phyloP scores from a whole-genome alignment of 2,113 vertebrate genomes.

The Catharus minimus region DNA sequence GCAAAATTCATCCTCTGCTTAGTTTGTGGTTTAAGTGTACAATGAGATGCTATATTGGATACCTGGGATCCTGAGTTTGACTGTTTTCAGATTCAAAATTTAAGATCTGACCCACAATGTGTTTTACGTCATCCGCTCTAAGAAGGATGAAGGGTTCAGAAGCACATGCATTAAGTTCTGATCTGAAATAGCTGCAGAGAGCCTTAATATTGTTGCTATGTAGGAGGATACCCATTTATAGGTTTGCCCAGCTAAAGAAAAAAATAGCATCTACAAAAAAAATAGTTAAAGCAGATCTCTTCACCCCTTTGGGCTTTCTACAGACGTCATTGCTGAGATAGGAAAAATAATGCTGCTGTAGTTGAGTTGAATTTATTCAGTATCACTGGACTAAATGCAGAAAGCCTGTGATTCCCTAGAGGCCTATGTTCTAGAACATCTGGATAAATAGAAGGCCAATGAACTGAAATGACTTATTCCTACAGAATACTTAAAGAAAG shows the following conservation, averaged over 20 bases:
- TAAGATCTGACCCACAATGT: background rate
- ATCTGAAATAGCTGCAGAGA: background rate
- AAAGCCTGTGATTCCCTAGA: background rate
- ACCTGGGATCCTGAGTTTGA: background rate
- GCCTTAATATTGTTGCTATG: conserved; percentile 11
- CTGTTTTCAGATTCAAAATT: background rate
- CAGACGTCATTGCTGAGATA: background rate
- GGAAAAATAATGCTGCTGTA: conserved; percentile 24
- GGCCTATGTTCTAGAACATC: background rate
- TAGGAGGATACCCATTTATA: conserved; percentile 49
- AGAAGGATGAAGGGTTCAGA: background rate
- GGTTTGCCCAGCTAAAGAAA: conserved; percentile 36
- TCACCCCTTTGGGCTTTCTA: conserved; percentile 39
- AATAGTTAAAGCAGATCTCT: conserved; percentile 44
- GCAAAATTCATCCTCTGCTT: background rate
- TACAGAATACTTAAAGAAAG: background rate
- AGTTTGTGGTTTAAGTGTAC: background rate
- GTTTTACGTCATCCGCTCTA: background rate
- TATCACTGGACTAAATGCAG: background rate
- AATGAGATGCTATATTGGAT: background rate
- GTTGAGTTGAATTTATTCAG: background rate
- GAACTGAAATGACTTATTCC: background rate
- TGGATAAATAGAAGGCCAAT: conserved; percentile 6
- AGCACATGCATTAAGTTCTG: conserved; percentile 40
- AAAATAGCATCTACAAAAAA: conserved; percentile 16